Base-by-base conservation (phyloP, 2,113 vertebrate genomes). In the Tupaia chinensis region DNA sequence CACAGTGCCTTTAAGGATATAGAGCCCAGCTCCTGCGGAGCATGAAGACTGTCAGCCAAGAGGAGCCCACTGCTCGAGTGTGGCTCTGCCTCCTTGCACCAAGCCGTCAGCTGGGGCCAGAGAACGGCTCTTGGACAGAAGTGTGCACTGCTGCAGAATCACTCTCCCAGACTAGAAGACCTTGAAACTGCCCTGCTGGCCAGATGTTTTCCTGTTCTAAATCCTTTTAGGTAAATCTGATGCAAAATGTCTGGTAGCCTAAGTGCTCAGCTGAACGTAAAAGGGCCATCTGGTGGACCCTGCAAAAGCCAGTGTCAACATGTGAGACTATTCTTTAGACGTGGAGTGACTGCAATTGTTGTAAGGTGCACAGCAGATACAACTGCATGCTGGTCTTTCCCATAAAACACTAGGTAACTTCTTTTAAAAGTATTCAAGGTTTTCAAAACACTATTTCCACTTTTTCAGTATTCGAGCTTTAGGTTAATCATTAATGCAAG, bases 191-290 rank as follows among this genome's bases (percentile, higher is more conserved):
- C 53, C 72, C 77, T 94, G 44, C 19, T 94, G 85, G 88, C 88
- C 95, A 95, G 63, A 70, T 58, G 17, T 14, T 80, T 94, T 89
- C 93, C 93, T 94, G 19, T 72, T 96, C 86, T 91, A 94, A 96
- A 94, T 83, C 25, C n/a, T 95, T 61, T 58, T 95, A 91, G 86
- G 89, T 91, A 86, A 94, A 89, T 63, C 79, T 83, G 60, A 83
- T 76, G 34, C 14, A 96, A 94, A 92, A 89, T 83, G 63, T 66
- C 74, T 89, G 53, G 6, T 82, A 84, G 15, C 89, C n/a, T 78
- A 27, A 65, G 32, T 82, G 32, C 76, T 88, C 60, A 9, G 15
- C 17, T 76, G 25, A 73, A 91, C 25, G 89, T 92, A 77, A 87
- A 87, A 95, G 96, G 66, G 87, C 73, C 63, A 96, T 87, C 73